phyloP scores from a whole-genome alignment of 35 echinoderm and acorn worm species.

The Apostichopus californicus region DNA sequence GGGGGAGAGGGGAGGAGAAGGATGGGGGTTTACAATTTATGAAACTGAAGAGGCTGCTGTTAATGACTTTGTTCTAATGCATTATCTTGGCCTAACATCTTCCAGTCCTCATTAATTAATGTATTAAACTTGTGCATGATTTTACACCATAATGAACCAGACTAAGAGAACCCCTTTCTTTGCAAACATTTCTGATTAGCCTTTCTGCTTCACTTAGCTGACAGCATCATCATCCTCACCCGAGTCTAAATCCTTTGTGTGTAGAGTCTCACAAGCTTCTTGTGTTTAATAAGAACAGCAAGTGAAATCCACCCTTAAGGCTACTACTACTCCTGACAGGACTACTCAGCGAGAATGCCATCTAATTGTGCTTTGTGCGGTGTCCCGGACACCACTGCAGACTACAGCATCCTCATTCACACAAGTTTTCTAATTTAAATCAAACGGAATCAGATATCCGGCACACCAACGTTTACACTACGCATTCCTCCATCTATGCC shows the following conservation, averaged over 20 bases:
- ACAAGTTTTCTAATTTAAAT: not conserved
- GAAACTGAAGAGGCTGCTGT: too few relatives aligned
- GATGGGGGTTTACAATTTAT: too few relatives aligned
- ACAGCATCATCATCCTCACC: not conserved
- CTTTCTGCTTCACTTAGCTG: not conserved
- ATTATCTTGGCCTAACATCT: too few relatives aligned
- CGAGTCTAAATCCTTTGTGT: not conserved
- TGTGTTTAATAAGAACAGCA: not conserved
- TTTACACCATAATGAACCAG: too few relatives aligned
- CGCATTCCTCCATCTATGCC: not conserved
- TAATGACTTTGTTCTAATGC: too few relatives aligned
- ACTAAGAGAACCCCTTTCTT: too few relatives aligned
- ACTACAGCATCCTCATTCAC: not conserved
- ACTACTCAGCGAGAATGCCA: not conserved
- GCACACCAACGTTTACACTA: not conserved
- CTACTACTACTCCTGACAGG: not conserved
- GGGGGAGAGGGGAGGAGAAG: too few relatives aligned
- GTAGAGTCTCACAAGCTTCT: not conserved
- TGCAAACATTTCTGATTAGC: not conserved
- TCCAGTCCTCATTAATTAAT: too few relatives aligned
- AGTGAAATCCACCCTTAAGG: not conserved
- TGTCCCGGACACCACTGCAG: not conserved
- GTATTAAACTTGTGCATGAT: too few relatives aligned
- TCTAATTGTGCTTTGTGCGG: not conserved
- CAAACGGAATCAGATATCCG: not conserved